Evolutionary conservation across 2,797 vertebrate species (phyloP).

Genomic region (Silurus lanzhouensis): DNA sequence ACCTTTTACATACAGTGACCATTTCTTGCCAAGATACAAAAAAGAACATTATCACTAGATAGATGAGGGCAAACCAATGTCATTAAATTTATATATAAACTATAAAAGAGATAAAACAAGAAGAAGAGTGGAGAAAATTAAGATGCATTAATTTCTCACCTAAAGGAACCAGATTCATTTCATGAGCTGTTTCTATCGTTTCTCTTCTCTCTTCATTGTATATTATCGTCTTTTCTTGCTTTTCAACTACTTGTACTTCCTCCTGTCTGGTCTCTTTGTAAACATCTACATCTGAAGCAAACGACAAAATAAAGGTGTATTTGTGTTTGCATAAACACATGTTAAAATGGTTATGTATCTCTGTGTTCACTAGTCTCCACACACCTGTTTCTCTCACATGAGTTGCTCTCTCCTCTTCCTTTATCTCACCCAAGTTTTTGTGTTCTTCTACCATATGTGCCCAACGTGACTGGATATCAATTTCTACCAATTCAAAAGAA

Average conservation of each 20-base stretch:
- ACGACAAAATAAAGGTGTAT: slow-evolving; percentile 2
- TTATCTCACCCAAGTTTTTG: slow-evolving; percentile 13
- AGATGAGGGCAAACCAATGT: no score
- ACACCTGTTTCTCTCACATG: slow-evolving; percentile 31
- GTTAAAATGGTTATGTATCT: neutral
- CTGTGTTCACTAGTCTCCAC: slow-evolving; percentile 43
- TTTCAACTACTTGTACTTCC: neutral
- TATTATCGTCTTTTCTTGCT: neutral
- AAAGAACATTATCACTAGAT: no score
- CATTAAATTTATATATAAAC: no score
- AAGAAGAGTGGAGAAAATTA: neutral
- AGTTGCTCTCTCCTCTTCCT: slow-evolving; percentile 16
- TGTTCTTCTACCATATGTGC: neutral
- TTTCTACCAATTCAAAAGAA: neutral
- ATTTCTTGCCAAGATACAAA: no score
- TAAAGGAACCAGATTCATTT: neutral
- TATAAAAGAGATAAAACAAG: no score
- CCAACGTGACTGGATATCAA: slow-evolving; percentile 18
- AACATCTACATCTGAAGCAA: neutral
- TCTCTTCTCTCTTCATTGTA: neutral
- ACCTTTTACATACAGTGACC: no score
- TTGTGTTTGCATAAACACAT: neutral
- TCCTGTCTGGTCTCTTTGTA: slow-evolving; percentile 34
- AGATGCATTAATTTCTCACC: neutral
- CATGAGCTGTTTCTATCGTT: neutral